phyloP scores from a whole-genome alignment of 2,113 vertebrate genomes.

The rabbit (Oryctolagus cuniculus) region mOryCun1.1 NC_091445.1:64123001-64123500 shows the following conservation, averaged over 20 bases:
- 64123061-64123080: neutral
- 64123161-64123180: neutral
- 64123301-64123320: neutral
- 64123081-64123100: neutral
- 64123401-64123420: neutral
- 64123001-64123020: neutral
- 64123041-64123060: neutral
- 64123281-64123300: neutral
- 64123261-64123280: neutral
- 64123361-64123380: neutral
- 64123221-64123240: neutral
- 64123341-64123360: neutral
- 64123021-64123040: neutral
- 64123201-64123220: neutral
- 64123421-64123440: neutral
- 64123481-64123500: neutral
- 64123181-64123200: neutral
- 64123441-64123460: neutral
- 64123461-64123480: slow-evolving; percentile 39
- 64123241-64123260: neutral
- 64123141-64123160: neutral
- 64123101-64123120: neutral
- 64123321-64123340: neutral
- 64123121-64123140: neutral
- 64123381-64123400: neutral